Conservation (phyloP, 2,888 invertebrate genomes). For the Gymnoscelis rufifasciata region DNA sequence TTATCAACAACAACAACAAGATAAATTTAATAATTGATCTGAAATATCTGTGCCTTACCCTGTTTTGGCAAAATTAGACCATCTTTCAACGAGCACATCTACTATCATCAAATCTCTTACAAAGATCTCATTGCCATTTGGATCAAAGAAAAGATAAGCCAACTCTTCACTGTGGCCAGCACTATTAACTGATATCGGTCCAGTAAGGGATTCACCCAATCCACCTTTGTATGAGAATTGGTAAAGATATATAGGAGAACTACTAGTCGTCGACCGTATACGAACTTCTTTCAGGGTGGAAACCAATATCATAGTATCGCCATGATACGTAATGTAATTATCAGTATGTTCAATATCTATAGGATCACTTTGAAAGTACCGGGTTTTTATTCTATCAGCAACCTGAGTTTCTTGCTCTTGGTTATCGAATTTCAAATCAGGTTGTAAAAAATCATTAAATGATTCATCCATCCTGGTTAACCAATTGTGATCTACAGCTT, state of each 20-base stretch:
- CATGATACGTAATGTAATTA: constrained; percentile 54
- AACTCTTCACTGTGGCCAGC: constrained; percentile 65
- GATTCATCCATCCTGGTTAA: constrained; percentile 52
- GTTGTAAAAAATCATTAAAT: constrained; percentile 56
- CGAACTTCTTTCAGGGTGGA: constrained; percentile 57
- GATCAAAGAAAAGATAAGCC: constrained; percentile 52
- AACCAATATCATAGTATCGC: constrained; percentile 63
- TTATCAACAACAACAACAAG: no score
- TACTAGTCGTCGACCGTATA: constrained; percentile 39
- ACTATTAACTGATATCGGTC: constrained; percentile 43
- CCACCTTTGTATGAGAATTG: constrained; percentile 65
- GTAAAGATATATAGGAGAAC: constrained; percentile 50
- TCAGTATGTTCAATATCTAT: constrained; percentile 36
- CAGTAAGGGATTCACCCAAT: constrained; percentile 48
- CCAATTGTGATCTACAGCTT: constrained; percentile 53
- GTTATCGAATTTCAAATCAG: constrained; percentile 51
- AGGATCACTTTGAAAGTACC: constrained; percentile 46
- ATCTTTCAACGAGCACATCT: constrained; percentile 58
- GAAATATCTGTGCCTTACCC: no score
- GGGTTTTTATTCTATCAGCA: constrained; percentile 42
- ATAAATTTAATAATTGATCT: no score
- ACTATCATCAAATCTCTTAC: constrained; percentile 44
- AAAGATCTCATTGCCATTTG: constrained; percentile 23
- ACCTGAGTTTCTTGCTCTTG: constrained; percentile 33
- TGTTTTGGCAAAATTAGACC: constrained; percentile 65